These are phyloP conservation scores for Sphyrna mokarran DNA, from an alignment of 2,113 vertebrate species.

Conservation along the genomic window DNA sequence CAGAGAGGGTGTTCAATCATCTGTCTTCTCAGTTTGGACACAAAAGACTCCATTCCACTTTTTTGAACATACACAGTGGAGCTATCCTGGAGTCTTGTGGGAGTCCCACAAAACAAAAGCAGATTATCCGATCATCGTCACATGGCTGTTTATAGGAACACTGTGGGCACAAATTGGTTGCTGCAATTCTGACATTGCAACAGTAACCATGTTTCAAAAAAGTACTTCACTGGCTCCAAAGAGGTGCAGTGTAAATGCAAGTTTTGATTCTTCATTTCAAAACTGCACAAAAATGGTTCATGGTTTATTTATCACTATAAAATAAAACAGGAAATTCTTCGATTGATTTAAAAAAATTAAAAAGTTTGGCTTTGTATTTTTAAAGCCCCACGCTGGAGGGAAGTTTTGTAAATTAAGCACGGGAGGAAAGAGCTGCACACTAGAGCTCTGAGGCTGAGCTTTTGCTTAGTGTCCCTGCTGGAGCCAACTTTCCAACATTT, in stretches of 20 bases:
- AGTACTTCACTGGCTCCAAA: background rate
- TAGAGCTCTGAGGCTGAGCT: background rate
- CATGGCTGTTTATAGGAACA: background rate
- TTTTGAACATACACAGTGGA: background rate
- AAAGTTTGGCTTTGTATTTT: background rate
- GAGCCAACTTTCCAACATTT: conserved; percentile 5
- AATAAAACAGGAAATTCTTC: background rate
- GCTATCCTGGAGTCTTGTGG: background rate
- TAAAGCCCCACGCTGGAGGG: background rate
- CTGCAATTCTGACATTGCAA: background rate
- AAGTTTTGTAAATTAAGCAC: background rate
- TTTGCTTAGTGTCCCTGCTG: background rate
- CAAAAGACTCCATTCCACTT: background rate
- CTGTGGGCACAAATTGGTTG: background rate
- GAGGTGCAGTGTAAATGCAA: background rate
- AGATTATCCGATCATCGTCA: background rate
- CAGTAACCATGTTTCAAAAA: background rate
- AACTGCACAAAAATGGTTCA: background rate
- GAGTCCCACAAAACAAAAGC: background rate
- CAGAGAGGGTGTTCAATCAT: background rate
- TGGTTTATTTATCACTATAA: background rate
- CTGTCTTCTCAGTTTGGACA: background rate
- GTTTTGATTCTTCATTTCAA: background rate
- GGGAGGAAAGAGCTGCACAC: background rate
- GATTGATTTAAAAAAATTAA: background rate